These are phyloP conservation scores for Caenorhabditis inopinata DNA, from an alignment of 1,140 invertebrate genomes.

Conservation along the genomic window DNA sequence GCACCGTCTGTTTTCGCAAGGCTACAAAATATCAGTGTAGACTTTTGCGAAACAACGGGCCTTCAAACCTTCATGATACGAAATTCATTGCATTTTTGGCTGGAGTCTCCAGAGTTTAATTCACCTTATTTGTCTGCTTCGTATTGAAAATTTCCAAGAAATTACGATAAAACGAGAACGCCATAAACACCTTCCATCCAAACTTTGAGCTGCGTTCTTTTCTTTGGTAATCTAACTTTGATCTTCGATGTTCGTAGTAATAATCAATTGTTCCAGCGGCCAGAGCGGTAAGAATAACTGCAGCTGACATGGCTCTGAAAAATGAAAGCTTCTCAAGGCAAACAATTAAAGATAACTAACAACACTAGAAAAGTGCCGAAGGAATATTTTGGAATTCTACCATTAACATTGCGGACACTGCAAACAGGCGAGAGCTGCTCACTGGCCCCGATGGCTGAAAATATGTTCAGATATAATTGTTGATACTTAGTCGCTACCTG, in stretches of 20 bases:
- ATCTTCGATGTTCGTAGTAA: not conserved
- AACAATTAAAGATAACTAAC: not conserved
- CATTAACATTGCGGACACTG: not conserved
- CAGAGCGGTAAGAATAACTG: not conserved
- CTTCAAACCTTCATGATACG: too few species aligned
- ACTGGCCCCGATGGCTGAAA: not conserved
- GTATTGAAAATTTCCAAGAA: not conserved
- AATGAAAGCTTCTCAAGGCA: not conserved
- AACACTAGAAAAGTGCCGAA: not conserved
- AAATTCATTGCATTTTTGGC: too few species aligned
- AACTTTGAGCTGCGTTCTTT: not conserved
- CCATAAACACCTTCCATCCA: not conserved
- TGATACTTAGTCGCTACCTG: too few species aligned
- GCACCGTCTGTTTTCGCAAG: too few species aligned
- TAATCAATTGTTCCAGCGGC: not conserved
- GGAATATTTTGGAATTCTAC: not conserved
- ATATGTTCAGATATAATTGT: too few species aligned
- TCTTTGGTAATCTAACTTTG: not conserved
- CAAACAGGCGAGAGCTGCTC: conserved; percentile 9
- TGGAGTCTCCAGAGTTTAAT: not conserved
- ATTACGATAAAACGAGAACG: conserved; percentile 16
- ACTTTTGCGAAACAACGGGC: too few species aligned
- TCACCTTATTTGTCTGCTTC: not conserved
- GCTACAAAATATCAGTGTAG: too few species aligned
- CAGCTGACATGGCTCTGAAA: not conserved